Evolutionary conservation across 2,797 vertebrate species (phyloP), one percentile per base, ranked within the genome.

Genomic region (Miichthys miiuy): DNA sequence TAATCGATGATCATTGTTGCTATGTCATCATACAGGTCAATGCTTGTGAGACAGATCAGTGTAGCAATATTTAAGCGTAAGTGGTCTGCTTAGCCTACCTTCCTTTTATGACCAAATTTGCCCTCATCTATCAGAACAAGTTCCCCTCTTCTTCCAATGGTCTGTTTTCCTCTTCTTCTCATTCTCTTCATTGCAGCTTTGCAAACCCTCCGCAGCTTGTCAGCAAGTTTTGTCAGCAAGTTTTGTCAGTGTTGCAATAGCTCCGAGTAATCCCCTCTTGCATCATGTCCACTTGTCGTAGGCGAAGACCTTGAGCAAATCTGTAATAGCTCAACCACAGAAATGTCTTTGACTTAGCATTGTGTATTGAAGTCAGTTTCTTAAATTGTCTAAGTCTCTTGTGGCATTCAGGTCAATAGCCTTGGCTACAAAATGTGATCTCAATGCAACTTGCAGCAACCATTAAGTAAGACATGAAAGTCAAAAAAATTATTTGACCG

Each of bases 261-360:
- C 68, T 71, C 25, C 0, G 30, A 61, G 56, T 61, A 71, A 72
- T 61, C 17, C 47, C 57, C 25, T 72, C 46, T 21, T 51, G 56
- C 27, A 61, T n/a, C 47, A 27, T 72, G 34, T 62, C 47, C 57
- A 72, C 21, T 72, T 52, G 57, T n/a, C 11, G 16, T 21, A 52
- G 14, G 42, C 47, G n/a, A 25, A 52, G 47, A 34, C 47, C 57
- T 72, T 57, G 44, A 25, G 23, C 16, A 6, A 51, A 51, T 51
- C 50, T 51, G 50, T 21, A 21, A 51, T 51, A 51, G n/a, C 12
- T 51, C n/a, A 51, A 51, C 11, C 50, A 21, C 7, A 21, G 10
- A 51, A 51, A 51, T 51, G 25, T 25, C 25, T 25, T 25, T 25
- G 25, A 25, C 25, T 25, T 25, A 25, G 25, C 25, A 25, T 25